A percentile compares a stretch with the other conserved stretches of the same genome.
Conservation (phyloP, 1,140 invertebrate genomes). For the Dendroctonus valens region DNA sequence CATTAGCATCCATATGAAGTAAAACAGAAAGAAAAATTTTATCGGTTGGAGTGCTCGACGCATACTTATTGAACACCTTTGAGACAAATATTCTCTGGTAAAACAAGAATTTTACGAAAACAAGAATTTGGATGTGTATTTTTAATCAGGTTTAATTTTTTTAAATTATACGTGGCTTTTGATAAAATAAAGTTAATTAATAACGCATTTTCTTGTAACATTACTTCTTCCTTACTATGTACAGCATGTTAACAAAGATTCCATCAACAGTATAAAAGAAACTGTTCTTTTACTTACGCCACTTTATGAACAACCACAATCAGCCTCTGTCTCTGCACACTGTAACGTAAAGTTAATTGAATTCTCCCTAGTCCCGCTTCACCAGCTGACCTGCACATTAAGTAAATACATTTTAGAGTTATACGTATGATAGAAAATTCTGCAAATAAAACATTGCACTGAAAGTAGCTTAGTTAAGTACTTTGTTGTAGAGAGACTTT, state of each 20-base stretch:
- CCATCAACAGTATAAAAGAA: not conserved
- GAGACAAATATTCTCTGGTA: no score
- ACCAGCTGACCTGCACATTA: constrained; percentile 55
- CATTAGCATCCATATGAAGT: not conserved
- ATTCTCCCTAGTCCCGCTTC: constrained; percentile 75
- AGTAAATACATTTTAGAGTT: no score
- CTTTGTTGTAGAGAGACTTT: no score
- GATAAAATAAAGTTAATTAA: no score
- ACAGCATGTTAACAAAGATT: no score
- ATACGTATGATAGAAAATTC: not conserved
- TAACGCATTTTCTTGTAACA: no score
- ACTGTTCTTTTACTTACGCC: constrained; percentile 62
- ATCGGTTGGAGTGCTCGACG: no score
- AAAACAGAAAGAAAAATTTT: not conserved
- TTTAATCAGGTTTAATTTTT: not conserved
- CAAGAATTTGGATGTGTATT: not conserved
- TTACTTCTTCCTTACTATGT: no score
- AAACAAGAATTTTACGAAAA: no score
- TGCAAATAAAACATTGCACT: constrained; percentile 10
- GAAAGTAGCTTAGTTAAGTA: not conserved
- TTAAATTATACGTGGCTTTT: no score
- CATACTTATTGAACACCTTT: no score
- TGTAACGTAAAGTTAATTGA: constrained; percentile 84
- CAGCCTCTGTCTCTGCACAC: constrained; percentile 74
- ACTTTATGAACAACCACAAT: constrained; percentile 85